These are phyloP conservation scores for Ephialtes manifestator DNA, from an alignment of 2,888 invertebrate genomes.

Conservation along the genomic window DNA sequence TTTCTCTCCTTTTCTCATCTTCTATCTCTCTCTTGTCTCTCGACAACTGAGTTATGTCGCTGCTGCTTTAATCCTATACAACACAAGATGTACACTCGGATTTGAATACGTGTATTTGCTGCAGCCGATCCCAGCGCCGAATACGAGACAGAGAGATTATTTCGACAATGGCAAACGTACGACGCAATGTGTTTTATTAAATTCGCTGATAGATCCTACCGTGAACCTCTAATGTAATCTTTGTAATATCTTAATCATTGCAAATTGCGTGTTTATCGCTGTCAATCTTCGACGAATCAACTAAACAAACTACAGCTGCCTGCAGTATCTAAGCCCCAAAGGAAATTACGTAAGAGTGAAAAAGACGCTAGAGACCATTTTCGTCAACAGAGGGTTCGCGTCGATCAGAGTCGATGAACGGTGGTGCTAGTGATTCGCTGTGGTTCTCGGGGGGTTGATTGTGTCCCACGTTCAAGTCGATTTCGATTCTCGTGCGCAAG, in stretches of 20 bases:
- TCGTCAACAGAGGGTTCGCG: constrained; percentile 52
- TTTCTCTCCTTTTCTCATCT: not conserved
- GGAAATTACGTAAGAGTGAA: constrained; percentile 61
- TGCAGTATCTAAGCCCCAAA: not conserved
- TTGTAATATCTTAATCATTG: not conserved
- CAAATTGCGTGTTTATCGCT: not conserved
- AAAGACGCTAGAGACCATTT: constrained; percentile 49
- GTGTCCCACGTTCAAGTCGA: constrained; percentile 9
- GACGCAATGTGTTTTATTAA: not conserved
- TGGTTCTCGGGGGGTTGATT: not conserved
- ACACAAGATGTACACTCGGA: constrained; percentile 20
- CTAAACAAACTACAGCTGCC: not conserved
- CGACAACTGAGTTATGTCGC: not conserved
- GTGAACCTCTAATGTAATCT: not conserved
- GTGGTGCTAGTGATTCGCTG: not conserved
- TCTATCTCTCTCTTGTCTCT: not conserved
- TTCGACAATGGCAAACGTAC: constrained; percentile 11
- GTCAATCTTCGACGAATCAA: not conserved
- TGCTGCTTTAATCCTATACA: not conserved
- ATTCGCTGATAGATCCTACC: not conserved
- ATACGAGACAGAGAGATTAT: not conserved
- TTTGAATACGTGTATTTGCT: constrained; percentile 14
- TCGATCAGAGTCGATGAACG: constrained; percentile 39
- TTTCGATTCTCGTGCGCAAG: constrained; percentile 12
- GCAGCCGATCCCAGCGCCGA: constrained; percentile 8